phyloP scores from a whole-genome alignment of 2,113 vertebrate species.

The Pyrgilauda ruficollis region DNA sequence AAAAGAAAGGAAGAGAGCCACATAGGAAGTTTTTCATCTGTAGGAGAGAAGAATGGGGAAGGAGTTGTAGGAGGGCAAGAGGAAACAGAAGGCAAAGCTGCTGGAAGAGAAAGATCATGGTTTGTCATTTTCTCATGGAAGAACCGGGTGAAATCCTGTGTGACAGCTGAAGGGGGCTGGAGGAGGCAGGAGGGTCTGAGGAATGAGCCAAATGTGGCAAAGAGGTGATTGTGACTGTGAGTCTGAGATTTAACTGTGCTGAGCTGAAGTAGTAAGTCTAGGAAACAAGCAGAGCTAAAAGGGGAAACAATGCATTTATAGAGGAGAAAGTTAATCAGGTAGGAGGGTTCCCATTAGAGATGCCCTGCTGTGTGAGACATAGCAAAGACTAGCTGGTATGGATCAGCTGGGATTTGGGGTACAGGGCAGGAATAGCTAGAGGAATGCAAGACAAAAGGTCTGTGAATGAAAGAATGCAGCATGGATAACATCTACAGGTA shows the following conservation, averaged over 20 bases:
- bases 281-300: neutral
- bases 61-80: neutral
- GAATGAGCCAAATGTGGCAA: neutral
- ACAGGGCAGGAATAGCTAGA: neutral
- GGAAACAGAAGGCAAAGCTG: neutral
- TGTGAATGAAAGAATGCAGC: neutral
- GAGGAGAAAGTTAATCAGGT: neutral
- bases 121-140: neutral
- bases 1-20: neutral
- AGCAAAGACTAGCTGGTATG: neutral
- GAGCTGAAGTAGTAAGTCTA: neutral
- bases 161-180: neutral
- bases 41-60: neutral
- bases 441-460: neutral
- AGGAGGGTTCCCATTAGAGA: neutral
- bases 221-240: neutral
- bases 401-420: neutral
- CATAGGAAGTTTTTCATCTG: neutral
- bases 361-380: neutral
- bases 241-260: neutral
- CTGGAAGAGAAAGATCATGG: neutral
- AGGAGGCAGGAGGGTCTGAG: neutral
- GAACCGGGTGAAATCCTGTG: neutral
- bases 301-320: neutral
- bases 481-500: neutral